These are phyloP conservation scores for Phortica variegata DNA, from an alignment of 1,140 invertebrate genomes.

Conservation along the genomic window DNA sequence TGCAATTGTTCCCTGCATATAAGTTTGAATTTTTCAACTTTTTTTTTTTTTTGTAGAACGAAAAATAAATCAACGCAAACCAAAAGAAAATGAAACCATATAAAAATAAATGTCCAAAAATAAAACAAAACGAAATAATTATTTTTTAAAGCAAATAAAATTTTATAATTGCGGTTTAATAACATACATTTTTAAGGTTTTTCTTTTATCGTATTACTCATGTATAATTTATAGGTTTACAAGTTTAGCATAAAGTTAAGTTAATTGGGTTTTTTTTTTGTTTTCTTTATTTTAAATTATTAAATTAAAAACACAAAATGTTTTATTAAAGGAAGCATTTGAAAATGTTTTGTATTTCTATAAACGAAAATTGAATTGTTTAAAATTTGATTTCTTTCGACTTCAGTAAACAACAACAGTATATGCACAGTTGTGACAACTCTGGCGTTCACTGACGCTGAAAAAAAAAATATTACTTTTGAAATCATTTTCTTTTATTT, in stretches of 20 bases:
- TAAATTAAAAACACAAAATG: conserved; percentile 45
- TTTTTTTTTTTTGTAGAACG: conserved; percentile 24
- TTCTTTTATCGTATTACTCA: too few relatives aligned
- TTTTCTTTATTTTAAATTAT: conserved; percentile 36
- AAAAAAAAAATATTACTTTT: conserved; percentile 10
- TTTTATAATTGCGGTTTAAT: too few relatives aligned
- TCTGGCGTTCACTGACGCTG: too few relatives aligned
- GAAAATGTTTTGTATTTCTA: too few relatives aligned
- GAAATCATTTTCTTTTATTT: conserved; percentile 16
- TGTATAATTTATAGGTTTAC: too few relatives aligned
- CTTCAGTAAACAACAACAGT: too few relatives aligned
- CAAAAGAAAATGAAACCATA: conserved; percentile 6
- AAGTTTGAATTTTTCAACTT: conserved; percentile 30
- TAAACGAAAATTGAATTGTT: too few relatives aligned
- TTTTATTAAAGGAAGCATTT: conserved; percentile 53
- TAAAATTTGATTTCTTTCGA: too few relatives aligned
- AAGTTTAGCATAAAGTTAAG: conserved; percentile 21
- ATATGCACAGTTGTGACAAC: too few relatives aligned
- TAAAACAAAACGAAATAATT: conserved; percentile 25
- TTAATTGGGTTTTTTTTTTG: conserved; percentile 19
- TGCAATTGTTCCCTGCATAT: conserved; percentile 53
- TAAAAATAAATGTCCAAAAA: not conserved
- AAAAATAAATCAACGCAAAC: conserved; percentile 16
- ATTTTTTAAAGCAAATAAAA: conserved; percentile 21
- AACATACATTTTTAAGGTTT: too few relatives aligned